phyloP scores from a whole-genome alignment of 2,113 vertebrate species.

The Bambusicola thoracicus region DNA sequence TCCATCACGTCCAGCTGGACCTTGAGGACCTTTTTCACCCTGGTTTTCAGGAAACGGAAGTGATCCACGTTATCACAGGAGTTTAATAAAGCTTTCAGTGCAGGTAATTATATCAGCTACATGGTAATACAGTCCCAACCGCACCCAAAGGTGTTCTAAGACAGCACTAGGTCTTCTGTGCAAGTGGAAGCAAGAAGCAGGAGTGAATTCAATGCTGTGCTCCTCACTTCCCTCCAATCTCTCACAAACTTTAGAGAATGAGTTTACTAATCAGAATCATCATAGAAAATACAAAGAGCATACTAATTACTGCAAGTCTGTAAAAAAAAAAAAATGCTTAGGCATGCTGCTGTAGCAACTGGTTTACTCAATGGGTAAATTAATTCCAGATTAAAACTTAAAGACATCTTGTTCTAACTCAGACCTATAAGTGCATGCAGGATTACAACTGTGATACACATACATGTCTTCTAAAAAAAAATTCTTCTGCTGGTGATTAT shows the following conservation, averaged over 20 bases:
- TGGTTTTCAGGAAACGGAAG: constrained; percentile 62
- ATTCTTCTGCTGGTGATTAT: neutral
- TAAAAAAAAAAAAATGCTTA: neutral
- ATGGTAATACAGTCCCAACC: neutral
- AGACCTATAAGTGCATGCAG: neutral
- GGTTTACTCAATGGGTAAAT: neutral
- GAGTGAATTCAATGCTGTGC: neutral
- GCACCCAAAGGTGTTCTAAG: neutral
- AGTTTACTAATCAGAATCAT: neutral
- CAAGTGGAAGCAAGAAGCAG: neutral
- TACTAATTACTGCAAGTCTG: neutral
- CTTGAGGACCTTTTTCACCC: constrained; percentile 97
- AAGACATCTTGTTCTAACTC: neutral
- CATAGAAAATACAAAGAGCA: neutral
- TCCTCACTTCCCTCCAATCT: neutral
- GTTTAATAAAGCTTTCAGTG: neutral
- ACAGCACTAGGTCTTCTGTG: neutral
- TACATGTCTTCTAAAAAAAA: neutral
- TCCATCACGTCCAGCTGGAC: constrained; percentile 94
- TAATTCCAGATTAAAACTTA: neutral
- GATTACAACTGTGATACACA: neutral
- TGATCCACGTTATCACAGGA: neutral
- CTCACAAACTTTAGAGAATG: neutral
- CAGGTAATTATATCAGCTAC: neutral
- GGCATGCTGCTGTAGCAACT: neutral